Conservation (phyloP, 2,888 invertebrate genomes). For the Gerris lacustris region DNA sequence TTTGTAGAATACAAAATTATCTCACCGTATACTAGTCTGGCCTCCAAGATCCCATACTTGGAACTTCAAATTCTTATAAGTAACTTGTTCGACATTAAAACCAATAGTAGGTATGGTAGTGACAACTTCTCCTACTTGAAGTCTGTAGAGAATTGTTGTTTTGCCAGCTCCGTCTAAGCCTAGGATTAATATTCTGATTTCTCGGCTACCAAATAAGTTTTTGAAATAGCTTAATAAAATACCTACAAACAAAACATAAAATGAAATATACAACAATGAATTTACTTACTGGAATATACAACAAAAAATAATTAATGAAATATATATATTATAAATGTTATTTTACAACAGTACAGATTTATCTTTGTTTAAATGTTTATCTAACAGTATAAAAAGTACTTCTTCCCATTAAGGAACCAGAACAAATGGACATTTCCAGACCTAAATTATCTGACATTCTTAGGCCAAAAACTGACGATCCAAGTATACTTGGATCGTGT, state of each 20-base stretch:
- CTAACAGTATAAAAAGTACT: no score
- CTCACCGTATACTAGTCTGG: slow-evolving; percentile 92
- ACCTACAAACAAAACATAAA: slow-evolving; percentile 48
- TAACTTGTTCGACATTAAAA: slow-evolving; percentile 98
- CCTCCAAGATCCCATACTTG: slow-evolving; percentile 99
- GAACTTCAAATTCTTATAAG: slow-evolving; percentile 97
- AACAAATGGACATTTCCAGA: no score
- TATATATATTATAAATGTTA: neutral
- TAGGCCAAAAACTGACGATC: no score
- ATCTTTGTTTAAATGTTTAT: no score
- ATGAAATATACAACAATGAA: no score
- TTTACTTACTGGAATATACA: neutral
- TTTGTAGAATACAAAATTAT: slow-evolving; percentile 7
- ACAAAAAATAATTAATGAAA: neutral
- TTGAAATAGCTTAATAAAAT: slow-evolving; percentile 94
- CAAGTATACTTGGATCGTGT: no score
- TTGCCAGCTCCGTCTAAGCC: slow-evolving; percentile 98
- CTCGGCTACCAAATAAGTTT: slow-evolving; percentile 85
- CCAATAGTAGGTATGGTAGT: slow-evolving; percentile 98
- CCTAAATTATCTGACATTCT: no score
- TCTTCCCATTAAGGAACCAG: no score
- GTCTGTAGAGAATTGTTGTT: slow-evolving; percentile 79
- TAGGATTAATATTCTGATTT: slow-evolving; percentile 94
- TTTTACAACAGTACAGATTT: no score
- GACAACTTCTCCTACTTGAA: slow-evolving; percentile 97